These are phyloP conservation scores for Cryptophagus acutangulus DNA, from an alignment of 2,888 invertebrate genomes.

Conservation along the genomic window DNA sequence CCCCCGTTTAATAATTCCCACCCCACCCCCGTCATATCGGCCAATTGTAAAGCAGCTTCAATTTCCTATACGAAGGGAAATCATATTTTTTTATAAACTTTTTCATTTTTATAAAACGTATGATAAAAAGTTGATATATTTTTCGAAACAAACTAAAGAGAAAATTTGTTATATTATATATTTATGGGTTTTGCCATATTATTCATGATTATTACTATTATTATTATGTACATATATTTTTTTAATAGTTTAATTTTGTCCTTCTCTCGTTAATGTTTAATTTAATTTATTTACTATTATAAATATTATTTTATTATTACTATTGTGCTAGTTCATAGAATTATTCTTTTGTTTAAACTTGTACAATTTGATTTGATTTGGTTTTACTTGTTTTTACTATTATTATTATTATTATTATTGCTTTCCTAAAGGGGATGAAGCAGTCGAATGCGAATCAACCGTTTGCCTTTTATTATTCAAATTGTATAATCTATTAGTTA, in stretches of 20 bases:
- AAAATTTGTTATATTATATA: conserved; percentile 14
- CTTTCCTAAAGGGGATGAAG: no score
- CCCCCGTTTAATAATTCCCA: conserved; percentile 20
- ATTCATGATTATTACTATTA: conserved; percentile 15
- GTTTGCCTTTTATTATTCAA: conserved; percentile 10
- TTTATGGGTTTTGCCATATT: conserved; percentile 16
- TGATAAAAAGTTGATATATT: background rate
- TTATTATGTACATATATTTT: conserved; percentile 9
- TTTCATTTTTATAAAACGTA: conserved; percentile 9
- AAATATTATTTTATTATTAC: conserved; percentile 10
- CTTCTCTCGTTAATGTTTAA: conserved; percentile 8
- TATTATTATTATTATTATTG: no score
- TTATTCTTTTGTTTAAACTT: conserved; percentile 15
- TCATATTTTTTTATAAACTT: conserved; percentile 21
- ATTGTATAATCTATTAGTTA: conserved; percentile 11
- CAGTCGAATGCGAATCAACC: no score
- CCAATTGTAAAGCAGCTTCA: conserved; percentile 19
- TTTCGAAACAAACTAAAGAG: no score
- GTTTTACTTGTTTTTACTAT: no score
- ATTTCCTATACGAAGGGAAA: conserved; percentile 16
- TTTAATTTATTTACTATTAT: conserved; percentile 13
- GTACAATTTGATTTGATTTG: no score
- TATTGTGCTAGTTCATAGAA: conserved; percentile 11
- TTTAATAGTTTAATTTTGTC: conserved; percentile 10
- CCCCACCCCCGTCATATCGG: conserved; percentile 14